Base-by-base conservation (phyloP, 64 coral and sea anemone genomes). In the Trachythela sp. region DNA sequence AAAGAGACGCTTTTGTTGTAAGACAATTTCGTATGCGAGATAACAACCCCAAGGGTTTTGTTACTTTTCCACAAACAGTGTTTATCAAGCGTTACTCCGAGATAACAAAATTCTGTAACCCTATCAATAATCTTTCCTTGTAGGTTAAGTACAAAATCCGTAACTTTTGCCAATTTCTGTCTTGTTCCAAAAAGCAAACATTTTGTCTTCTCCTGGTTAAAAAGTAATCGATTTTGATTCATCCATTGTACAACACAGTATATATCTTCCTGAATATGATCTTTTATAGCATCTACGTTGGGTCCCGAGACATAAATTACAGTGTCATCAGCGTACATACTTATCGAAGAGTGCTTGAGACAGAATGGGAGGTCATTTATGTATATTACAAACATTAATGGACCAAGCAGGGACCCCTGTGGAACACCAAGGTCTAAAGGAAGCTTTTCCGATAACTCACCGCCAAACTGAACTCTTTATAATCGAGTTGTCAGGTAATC, bases 391-490 rank as follows among this genome's bases (percentile, higher is more conserved):
- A 86, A 86, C 36, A 86, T 20, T 37, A 86, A 24, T 22, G 85
- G 85, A 50, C 49, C 85, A 31, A 86, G 15, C 49, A 86, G 48
- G 85, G 85, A 59, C 26, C 85, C 85, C 41, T 86, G 85, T 86
- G 49, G 85, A 17, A 86, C 85, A n/a, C 85, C 85, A 86, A 54
- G 52, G 22, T 86, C 85, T 54, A 86, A 13, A 34, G 40, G 85
- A 37, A 86, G 49, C 17, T 29, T 59, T 48, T 40, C 5, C 35
- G 85, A 86, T 34, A 86, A 85, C 34, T 85, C 18, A 10, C n/a
- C 34, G 27, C 83, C 39, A 40, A 39, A 85, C 48, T 35, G 39
- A 2, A 84, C 83, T 84, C 83, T 84, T 84, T 84, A 38, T 2
- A 38, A 84, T 10, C 39, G 83, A 34, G 83, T 84, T 1, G 39